Conservation (phyloP, 2,888 invertebrate genomes). For the Lingula anatina region DNA sequence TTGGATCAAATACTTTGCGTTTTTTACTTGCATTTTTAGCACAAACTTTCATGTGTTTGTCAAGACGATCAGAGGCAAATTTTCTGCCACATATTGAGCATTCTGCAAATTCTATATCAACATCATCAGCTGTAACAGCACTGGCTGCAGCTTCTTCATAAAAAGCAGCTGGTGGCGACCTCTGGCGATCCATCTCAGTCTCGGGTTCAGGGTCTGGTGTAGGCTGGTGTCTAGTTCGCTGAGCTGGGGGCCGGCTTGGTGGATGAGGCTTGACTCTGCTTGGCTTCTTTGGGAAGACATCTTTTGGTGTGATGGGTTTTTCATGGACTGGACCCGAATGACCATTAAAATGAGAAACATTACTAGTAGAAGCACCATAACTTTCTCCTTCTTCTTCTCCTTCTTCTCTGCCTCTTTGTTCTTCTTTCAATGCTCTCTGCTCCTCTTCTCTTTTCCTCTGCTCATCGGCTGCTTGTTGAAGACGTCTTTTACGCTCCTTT, state of each 20-base stretch:
- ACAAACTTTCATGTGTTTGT: slow-evolving; percentile 40
- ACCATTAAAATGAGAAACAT: no score
- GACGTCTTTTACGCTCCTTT: slow-evolving; percentile 11
- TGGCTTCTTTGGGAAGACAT: neutral
- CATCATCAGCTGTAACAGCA: slow-evolving; percentile 5
- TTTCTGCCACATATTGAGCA: slow-evolving; percentile 75
- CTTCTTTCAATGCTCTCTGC: slow-evolving; percentile 14
- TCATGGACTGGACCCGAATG: no score
- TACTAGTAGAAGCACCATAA: no score
- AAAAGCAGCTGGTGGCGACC: slow-evolving; percentile 3
- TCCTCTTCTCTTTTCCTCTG: neutral
- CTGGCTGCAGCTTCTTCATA: slow-evolving; percentile 6
- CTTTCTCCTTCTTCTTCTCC: slow-evolving; percentile 13
- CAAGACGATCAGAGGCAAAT: slow-evolving; percentile 72
- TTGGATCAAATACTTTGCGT: slow-evolving; percentile 42
- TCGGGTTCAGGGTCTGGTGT: neutral
- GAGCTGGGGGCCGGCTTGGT: neutral
- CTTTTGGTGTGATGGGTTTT: no score
- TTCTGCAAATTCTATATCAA: slow-evolving; percentile 51
- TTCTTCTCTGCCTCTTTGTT: slow-evolving; percentile 5
- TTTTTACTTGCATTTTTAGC: slow-evolving; percentile 24
- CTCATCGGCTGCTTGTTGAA: slow-evolving; percentile 8
- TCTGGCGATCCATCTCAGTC: neutral
- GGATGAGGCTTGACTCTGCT: neutral
- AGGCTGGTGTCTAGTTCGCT: neutral